Evolutionary conservation across 2,113 vertebrate species (phyloP).

Genomic region (Lagenorhynchus albirostris): DNA sequence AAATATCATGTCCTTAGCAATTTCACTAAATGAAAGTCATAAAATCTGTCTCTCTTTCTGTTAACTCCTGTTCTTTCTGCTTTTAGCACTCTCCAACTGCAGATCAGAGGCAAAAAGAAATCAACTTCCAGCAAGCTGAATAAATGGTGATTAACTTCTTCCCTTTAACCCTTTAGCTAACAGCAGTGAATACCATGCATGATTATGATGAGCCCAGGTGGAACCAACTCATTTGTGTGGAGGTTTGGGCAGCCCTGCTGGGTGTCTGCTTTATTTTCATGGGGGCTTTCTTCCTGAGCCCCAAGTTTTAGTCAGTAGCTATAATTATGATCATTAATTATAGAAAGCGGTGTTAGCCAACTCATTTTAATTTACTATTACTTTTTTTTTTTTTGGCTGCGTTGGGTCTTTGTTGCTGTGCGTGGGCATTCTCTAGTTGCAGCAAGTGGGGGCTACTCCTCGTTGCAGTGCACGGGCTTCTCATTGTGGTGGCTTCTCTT

Average conservation of each 20-base stretch:
- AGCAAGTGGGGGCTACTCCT: too few species aligned
- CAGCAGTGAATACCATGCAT: not conserved
- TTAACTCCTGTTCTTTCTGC: not conserved
- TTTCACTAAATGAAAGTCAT: not conserved
- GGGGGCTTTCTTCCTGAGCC: not conserved
- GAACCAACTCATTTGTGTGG: not conserved
- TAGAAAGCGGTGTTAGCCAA: constrained; percentile 18
- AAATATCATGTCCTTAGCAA: not conserved
- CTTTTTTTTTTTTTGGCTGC: not conserved
- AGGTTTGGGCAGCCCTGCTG: not conserved
- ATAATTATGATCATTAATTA: constrained; percentile 18
- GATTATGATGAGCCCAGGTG: not conserved
- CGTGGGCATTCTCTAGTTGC: too few species aligned
- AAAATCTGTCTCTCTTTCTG: not conserved
- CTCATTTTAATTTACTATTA: constrained; percentile 8
- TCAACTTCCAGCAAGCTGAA: not conserved
- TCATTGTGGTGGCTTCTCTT: too few species aligned
- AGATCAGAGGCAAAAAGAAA: not conserved
- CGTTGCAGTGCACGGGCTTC: too few species aligned
- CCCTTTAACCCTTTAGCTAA: not conserved
- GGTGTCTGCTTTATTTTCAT: not conserved
- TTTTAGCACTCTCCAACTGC: not conserved
- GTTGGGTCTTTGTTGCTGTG: too few species aligned
- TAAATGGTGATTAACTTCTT: not conserved
- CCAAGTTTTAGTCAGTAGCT: not conserved